phyloP scores from a whole-genome alignment of 2,797 vertebrate species.

The Austrolebias charrua region DNA sequence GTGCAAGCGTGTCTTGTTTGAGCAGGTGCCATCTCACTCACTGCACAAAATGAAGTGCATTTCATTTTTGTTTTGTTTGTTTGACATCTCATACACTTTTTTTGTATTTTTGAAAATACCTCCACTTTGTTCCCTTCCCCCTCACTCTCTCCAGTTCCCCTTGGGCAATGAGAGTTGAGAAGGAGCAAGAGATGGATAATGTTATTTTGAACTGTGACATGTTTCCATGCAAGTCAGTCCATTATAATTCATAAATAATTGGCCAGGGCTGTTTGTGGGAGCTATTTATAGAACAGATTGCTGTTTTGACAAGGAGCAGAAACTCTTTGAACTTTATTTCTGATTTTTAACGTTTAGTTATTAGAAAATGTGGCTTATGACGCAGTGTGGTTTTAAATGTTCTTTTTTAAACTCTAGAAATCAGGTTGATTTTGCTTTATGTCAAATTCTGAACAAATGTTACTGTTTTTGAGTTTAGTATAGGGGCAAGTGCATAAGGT shows the following conservation, averaged over 20 bases:
- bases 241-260: conserved; percentile 80
- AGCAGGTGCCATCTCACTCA: conserved; percentile 27
- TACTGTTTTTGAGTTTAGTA: conserved; percentile 11
- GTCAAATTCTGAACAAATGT: not conserved
- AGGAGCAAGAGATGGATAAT: conserved; percentile 69
- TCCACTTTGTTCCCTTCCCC: conserved; percentile 16
- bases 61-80: conserved; percentile 19
- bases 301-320: conserved; percentile 56
- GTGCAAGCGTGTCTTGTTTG: conserved; percentile 23
- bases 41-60: conserved; percentile 38
- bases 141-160: conserved; percentile 42
- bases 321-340: conserved; percentile 42
- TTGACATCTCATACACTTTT: conserved; percentile 25
- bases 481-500: conserved; percentile 17
- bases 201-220: conserved; percentile 74
- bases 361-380: conserved; percentile 21
- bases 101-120: conserved; percentile 19
- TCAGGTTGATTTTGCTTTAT: conserved; percentile 11
- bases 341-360: conserved; percentile 18
- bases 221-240: conserved; percentile 66
- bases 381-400: conserved; percentile 21
- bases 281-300: conserved; percentile 73
- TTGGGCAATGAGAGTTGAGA: conserved; percentile 47
- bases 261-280: conserved; percentile 56
- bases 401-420: conserved; percentile 19